These are phyloP conservation scores for Ladona fulva DNA, from an alignment of 1,140 invertebrate genomes.

Conservation along the genomic window DNA sequence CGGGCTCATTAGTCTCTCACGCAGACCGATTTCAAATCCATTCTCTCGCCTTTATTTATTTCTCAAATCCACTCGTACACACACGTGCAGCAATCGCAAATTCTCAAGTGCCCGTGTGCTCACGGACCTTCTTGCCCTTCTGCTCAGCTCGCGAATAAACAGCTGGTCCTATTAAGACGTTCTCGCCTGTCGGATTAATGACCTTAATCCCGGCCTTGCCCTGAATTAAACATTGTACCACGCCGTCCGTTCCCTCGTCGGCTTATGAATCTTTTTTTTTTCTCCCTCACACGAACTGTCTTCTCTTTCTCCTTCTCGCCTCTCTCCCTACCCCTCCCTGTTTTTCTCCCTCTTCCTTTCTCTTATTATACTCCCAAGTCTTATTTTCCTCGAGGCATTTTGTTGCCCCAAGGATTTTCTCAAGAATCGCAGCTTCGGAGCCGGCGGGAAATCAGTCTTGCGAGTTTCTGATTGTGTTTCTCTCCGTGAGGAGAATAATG, in stretches of 20 bases:
- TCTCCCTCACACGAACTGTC: not conserved
- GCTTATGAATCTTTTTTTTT: not conserved
- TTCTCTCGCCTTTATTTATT: too few species aligned
- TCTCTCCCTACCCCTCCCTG: not conserved
- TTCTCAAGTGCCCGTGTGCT: not conserved
- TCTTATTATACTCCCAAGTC: not conserved
- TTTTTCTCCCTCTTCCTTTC: not conserved
- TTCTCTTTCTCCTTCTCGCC: not conserved
- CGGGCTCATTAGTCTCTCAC: too few species aligned
- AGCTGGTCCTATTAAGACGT: not conserved
- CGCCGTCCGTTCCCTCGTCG: not conserved
- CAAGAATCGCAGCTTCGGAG: not conserved
- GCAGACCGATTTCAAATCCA: too few species aligned
- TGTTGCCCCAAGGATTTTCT: not conserved
- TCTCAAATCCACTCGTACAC: too few species aligned
- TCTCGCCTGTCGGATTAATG: not conserved
- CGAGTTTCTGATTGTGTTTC: not conserved
- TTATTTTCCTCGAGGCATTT: not conserved
- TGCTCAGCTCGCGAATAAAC: not conserved
- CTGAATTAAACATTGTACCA: constrained; percentile 6
- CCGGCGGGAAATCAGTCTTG: not conserved
- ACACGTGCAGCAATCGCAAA: too few species aligned
- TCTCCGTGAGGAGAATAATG: not conserved
- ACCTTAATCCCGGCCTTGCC: constrained; percentile 1
- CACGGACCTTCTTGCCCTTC: not conserved